Evolutionary conservation across 2,797 vertebrate species (phyloP).

Genomic region (Buphagus erythrorhynchus): DNA sequence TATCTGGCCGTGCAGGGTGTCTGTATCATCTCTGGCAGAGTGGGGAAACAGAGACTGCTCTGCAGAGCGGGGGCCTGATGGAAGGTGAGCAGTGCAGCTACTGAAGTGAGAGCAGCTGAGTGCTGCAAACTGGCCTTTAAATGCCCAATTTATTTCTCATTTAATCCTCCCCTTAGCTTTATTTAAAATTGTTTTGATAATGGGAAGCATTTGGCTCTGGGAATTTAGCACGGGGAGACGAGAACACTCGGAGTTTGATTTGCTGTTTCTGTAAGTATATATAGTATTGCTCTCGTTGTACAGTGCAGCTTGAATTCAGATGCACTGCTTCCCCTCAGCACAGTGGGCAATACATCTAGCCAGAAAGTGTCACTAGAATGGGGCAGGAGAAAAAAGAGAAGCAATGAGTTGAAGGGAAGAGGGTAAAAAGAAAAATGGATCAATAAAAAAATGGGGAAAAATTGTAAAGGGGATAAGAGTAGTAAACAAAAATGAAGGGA

Average conservation of each 20-base stretch:
- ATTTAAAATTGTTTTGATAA: constrained; percentile 15
- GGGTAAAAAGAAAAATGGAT: background rate
- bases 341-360: background rate
- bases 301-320: background rate
- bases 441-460: background rate
- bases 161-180: background rate
- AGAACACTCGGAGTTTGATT: background rate
- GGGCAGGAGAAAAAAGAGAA: background rate
- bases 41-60: background rate
- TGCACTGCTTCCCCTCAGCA: background rate
- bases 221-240: background rate
- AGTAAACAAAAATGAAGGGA: background rate
- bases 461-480: background rate
- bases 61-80: background rate
- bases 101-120: background rate
- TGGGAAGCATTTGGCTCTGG: background rate
- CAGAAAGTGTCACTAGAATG: background rate
- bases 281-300: background rate
- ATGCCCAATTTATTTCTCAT: background rate
- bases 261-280: background rate
- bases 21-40: background rate
- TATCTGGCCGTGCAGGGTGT: background rate
- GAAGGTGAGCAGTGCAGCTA: background rate
- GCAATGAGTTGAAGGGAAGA: background rate
- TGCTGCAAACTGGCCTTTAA: background rate